Evolutionary conservation across 2,797 vertebrate genomes (phyloP), one percentile per base, ranked within the genome.

Genomic region (Rhynchotus rufescens): DNA sequence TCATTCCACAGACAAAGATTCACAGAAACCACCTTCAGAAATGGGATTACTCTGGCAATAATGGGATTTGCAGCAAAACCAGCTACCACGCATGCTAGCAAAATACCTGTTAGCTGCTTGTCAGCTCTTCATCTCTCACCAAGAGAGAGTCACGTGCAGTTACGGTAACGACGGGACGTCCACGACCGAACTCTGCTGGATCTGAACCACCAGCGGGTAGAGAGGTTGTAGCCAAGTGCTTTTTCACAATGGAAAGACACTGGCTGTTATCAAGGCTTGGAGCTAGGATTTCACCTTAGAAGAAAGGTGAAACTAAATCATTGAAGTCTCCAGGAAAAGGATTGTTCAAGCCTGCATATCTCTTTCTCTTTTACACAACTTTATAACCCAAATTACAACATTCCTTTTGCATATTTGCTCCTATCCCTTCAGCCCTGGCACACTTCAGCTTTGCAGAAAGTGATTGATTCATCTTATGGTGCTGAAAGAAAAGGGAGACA

Each of bases 321-420:
- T 3, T 44, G 28, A 90, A 80, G 49, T 44, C 51, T 78, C n/a
- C 57, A 52, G 67, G 66, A 10, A 78, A 84, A 65, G 45, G 60
- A 57, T 67, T 28, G 79, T 69, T 74, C 83, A 34, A 91, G 47
- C 12, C 42, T 51, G 17, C 34, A 57, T 93, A 52, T 64, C 80
- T 25, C 38, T 57, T 87, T 93, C 19, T 32, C 69, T 59, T 85
- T 92, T 81, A 66, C 38, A 90, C 14, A 85, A 66, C 47, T 84
- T 84, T n/a, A 80, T 62, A 64, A 51, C n/a, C 51, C 5, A 0
- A 47, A 77, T 85, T 81, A 61, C 15, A 51, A 72, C 80, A 64
- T 52, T 90, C 69, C 86, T 57, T 34, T 51, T 52, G 42, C 1
- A 4, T 64, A 74, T 68, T 80, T 95, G 47, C 42, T 76, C 8